Base-by-base conservation (phyloP, 2,797 vertebrate genomes). In the Buceros bicornis region DNA sequence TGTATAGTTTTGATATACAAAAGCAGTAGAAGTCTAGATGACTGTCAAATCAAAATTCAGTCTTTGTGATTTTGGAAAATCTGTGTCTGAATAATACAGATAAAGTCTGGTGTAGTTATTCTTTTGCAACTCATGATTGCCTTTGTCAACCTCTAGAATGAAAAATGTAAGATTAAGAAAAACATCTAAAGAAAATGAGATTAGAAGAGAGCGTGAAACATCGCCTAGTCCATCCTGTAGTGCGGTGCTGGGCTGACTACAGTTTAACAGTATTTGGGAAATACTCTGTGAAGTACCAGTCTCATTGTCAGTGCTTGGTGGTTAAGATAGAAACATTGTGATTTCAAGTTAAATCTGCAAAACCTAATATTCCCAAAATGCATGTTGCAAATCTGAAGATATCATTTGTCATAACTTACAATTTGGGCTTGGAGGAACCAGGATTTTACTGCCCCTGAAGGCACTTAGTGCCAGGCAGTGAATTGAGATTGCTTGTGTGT, bases 321-420 rank as follows among this genome's bases (percentile, higher is more conserved):
- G 8, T 73, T 43, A 15, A 24, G 58, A 65, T 15, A 7, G 37
- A 53, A 77, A 29, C 26, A 3, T 7, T 5, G 10, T 4, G 8
- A 66, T 64, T 71, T 64, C 16, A 19, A 4, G 67, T 43, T 43
- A 40, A 56, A 64, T 71, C 15, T 70, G 47, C 17, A 29, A 42
- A 69, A 35, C 15, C 5, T 18, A 1, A 6, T 48, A 18, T 64
- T 70, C 19, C 22, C n/a, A 29, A 35, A 26, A 42, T n/a, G 5
- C 5, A 2, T 5, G 3, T 42, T 50, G 31, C n/a, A 77, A 21
- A 40, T 61, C n/a, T 87, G 35, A 11, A 1, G n/a, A 19, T 78
- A 50, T 37, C 12, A 22, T 2, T 19, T 61, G 57, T 15, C 8
- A 0, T 17, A 19, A 8, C 4, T 58, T 79, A 12, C 1, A 22